Evolutionary conservation across 2,888 invertebrate genomes (phyloP).

Genomic region (Bombyx huttoni): DNA sequence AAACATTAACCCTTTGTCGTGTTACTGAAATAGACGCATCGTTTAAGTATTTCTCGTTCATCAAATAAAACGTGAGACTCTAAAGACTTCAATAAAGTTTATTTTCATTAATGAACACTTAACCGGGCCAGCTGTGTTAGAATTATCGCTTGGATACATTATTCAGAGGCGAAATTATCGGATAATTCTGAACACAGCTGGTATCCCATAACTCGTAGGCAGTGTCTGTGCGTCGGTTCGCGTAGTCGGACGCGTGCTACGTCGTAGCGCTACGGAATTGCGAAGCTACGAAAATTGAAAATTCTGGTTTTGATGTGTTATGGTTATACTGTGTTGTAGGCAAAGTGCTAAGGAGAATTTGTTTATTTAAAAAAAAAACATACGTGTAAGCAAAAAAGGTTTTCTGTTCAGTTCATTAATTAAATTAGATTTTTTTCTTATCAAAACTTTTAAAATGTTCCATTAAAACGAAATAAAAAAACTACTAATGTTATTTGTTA

Average conservation of each 20-base stretch:
- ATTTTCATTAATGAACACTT: neutral
- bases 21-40: neutral
- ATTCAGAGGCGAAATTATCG: constrained; percentile 24
- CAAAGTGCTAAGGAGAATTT: neutral
- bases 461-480: too few relatives aligned
- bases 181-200: constrained; percentile 33
- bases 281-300: constrained; percentile 15
- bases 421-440: too few relatives aligned
- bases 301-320: neutral
- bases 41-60: neutral
- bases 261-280: constrained; percentile 29
- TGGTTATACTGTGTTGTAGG: neutral
- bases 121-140: constrained; percentile 17
- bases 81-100: constrained; percentile 4
- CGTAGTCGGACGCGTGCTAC: constrained; percentile 35
- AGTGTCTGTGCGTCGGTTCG: constrained; percentile 27
- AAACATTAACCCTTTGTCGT: neutral
- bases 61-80: neutral
- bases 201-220: constrained; percentile 26
- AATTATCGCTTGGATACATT: constrained; percentile 19
- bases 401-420: neutral
- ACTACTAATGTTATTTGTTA: too few relatives aligned
- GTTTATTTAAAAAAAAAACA: neutral
- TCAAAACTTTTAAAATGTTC: too few relatives aligned
- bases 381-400: neutral